Base-by-base conservation (phyloP, 2,113 vertebrate species). In the Chaenogobius annularis region DNA sequence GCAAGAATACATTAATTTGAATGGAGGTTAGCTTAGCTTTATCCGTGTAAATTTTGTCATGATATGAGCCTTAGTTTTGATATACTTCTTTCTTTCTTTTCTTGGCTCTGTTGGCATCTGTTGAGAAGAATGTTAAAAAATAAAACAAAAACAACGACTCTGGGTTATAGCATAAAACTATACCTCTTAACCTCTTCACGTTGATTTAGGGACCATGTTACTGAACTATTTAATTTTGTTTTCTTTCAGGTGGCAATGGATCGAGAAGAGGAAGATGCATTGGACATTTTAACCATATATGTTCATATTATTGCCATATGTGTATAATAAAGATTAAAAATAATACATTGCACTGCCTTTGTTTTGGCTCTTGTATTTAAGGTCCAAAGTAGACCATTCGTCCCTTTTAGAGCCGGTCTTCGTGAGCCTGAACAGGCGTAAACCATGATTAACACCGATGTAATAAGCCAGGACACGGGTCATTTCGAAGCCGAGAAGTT, bases 401-500 rank as follows among this genome's bases (percentile, higher is more conserved):
- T 10, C 61, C 44, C 61, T 63, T 40, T 58, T n/a, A 40, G 35
- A 40, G 35, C 17, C 61, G 40, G 35, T 11, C 61, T n/a, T 43
- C 31, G 61, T 72, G 22, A 15, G 22, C 17, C 15, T 46, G 31
- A 40, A 75, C 75, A 68, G 22, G 56, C 17, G 13, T n/a, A 69
- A 44, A 59, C 40, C 17, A 13, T 68, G 66, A 80, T 78, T 40
- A 85, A 75, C 43, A 69, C 0, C 7, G 19, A 4, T 73, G 54
- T 59, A 75, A 64, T 23, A 35, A 44, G 69, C 72, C 76, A 75
- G 69, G 44, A 72, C 72, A 43, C 47, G 68, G 68, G 31, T 72
- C 74, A 79, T n/a, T 67, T 62, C 40, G 47, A 62, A 58, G 74
- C 35, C 69, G 70, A 79, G 69, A 84, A 82, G 78, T 77, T 76